phyloP scores from a whole-genome alignment of 1,140 invertebrate species.

The Diachasma alloeum region DNA sequence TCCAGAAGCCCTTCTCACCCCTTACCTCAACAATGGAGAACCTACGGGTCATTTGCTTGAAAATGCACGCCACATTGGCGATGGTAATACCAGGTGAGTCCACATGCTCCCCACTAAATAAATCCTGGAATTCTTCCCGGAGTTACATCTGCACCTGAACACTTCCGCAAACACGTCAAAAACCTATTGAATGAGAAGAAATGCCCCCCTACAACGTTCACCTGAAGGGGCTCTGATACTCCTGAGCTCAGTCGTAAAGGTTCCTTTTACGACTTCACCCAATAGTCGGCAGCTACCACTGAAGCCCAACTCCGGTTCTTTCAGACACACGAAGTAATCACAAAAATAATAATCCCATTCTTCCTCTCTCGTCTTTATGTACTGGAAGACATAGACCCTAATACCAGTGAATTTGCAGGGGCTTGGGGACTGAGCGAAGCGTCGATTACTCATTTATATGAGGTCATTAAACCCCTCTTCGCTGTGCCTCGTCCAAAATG shows the following conservation, averaged over 20 bases:
- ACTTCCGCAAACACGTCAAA: background rate
- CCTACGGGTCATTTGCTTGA: background rate
- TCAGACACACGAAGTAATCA: background rate
- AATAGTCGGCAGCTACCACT: background rate
- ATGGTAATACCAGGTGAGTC: background rate
- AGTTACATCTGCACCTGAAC: background rate
- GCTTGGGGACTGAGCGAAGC: background rate
- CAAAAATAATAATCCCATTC: background rate
- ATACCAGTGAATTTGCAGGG: background rate
- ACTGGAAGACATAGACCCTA: background rate
- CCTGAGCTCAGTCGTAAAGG: background rate
- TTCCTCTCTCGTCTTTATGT: background rate
- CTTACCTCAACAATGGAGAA: background rate
- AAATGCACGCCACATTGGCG: background rate
- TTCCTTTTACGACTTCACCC: background rate
- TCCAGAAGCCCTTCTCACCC: background rate
- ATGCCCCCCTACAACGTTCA: background rate
- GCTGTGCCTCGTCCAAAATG: background rate
- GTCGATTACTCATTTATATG: constrained; percentile 33
- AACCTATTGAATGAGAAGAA: background rate
- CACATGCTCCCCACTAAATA: background rate
- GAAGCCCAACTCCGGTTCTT: background rate
- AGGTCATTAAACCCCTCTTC: constrained; percentile 27
- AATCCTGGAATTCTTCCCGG: background rate
- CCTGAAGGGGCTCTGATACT: background rate